These are phyloP conservation scores for Frieseomelitta varia DNA, from an alignment of 1,140 invertebrate genomes.

Conservation along the genomic window DNA sequence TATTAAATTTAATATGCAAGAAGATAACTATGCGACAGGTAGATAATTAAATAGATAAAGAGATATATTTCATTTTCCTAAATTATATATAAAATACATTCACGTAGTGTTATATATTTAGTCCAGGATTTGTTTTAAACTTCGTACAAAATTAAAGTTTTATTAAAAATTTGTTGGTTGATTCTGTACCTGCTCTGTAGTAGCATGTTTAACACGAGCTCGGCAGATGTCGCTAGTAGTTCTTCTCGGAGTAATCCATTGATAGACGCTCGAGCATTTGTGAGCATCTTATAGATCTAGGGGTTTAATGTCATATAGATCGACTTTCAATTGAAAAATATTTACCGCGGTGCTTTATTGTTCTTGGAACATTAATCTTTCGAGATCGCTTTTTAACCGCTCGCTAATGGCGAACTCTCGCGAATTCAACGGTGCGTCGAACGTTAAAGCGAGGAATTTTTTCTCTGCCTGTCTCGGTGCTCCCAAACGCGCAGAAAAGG, in stretches of 20 bases:
- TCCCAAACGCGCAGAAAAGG: slow-evolving; percentile 33
- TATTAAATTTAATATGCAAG: too few species aligned
- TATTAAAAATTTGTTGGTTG: not conserved
- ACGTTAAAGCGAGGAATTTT: slow-evolving; percentile 37
- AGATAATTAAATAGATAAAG: too few species aligned
- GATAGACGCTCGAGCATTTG: not conserved
- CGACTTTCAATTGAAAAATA: not conserved
- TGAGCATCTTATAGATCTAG: too few species aligned
- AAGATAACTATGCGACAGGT: too few species aligned
- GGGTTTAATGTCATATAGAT: not conserved
- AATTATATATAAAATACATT: too few species aligned
- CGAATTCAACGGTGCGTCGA: not conserved
- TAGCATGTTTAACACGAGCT: not conserved
- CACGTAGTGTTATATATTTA: too few species aligned
- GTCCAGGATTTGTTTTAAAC: not conserved
- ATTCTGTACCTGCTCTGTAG: not conserved
- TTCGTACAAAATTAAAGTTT: not conserved
- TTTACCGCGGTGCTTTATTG: not conserved
- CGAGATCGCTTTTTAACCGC: not conserved
- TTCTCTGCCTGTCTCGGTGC: slow-evolving; percentile 10
- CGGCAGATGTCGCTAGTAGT: slow-evolving; percentile 27
- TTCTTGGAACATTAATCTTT: not conserved
- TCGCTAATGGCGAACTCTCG: not conserved
- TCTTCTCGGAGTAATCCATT: not conserved
- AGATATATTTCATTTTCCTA: too few species aligned